Conservation (phyloP, 2,888 invertebrate species). For the Stegana nigrithorax region DNA sequence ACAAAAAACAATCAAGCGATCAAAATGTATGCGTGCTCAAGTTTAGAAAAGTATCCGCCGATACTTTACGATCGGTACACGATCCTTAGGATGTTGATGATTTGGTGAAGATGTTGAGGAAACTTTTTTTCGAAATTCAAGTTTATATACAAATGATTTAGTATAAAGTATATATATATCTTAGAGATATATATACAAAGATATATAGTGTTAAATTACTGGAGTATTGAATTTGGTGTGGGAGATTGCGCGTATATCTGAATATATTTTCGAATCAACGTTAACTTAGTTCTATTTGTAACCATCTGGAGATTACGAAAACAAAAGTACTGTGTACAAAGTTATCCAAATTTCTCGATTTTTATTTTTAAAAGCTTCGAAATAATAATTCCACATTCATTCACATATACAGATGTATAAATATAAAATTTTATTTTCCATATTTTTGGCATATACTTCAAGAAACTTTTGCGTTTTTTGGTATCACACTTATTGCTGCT, state of each 20-base stretch:
- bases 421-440: no score
- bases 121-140: constrained; percentile 58
- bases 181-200: constrained; percentile 37
- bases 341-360: no score
- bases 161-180: constrained; percentile 31
- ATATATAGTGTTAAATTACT: constrained; percentile 4
- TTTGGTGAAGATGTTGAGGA: constrained; percentile 34
- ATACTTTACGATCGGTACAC: no score
- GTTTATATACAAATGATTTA: constrained; percentile 51
- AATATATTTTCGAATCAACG: constrained; percentile 9
- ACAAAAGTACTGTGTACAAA: no score
- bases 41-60: constrained; percentile 30
- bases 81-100: neutral
- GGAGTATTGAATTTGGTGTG: neutral
- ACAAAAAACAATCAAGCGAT: constrained; percentile 34
- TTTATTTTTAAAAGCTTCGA: constrained; percentile 39
- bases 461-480: neutral
- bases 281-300: constrained; percentile 8
- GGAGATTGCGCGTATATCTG: neutral
- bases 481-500: constrained; percentile 5
- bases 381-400: constrained; percentile 53
- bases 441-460: constrained; percentile 1
- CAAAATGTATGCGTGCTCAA: constrained; percentile 34
- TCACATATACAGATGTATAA: no score
- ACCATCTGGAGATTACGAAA: no score